Percentiles rank a stretch among this genome's conserved stretches.
Evolutionary conservation across 2,113 vertebrate genomes (phyloP).

Genomic region (Gymnogyps californianus): DNA sequence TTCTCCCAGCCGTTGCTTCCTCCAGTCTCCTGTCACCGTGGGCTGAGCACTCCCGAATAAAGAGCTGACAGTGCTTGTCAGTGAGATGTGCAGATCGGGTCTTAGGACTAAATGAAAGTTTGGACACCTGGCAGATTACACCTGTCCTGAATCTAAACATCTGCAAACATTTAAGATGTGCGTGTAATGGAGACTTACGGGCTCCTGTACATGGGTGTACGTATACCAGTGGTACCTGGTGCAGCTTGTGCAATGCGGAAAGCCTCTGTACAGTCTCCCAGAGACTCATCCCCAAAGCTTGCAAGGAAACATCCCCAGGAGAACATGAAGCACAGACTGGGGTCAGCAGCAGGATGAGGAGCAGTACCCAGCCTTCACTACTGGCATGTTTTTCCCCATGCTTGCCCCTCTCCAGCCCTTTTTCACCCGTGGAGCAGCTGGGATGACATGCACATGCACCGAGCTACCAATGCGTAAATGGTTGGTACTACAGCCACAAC

Average conservation of each 20-base stretch:
- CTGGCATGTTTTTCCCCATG: rapidly evolving
- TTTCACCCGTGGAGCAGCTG: not conserved
- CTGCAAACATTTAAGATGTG: not conserved
- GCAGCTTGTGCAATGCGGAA: rapidly evolving
- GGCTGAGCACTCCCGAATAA: rapidly evolving
- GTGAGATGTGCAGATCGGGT: rapidly evolving
- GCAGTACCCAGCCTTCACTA: rapidly evolving
- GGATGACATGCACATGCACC: not conserved
- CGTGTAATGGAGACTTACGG: rapidly evolving
- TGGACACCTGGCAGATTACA: not conserved
- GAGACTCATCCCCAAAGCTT: not conserved
- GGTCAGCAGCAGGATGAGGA: not conserved
- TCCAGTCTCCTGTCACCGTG: rapidly evolving
- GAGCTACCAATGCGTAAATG: not conserved
- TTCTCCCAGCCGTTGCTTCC: not conserved
- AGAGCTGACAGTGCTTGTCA: not conserved
- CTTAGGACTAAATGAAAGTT: not conserved
- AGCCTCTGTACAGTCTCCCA: not conserved
- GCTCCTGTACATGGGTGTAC: rapidly evolving
- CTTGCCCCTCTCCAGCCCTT: not conserved
- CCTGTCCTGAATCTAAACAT: not conserved
- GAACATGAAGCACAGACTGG: not conserved
- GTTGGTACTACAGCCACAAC: not conserved
- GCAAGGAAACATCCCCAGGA: not conserved
- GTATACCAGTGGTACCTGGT: rapidly evolving